Evolutionary conservation across 1,140 invertebrate genomes (phyloP), one percentile per base, ranked within the genome.

Genomic region (Globodera ellingtonae): DNA sequence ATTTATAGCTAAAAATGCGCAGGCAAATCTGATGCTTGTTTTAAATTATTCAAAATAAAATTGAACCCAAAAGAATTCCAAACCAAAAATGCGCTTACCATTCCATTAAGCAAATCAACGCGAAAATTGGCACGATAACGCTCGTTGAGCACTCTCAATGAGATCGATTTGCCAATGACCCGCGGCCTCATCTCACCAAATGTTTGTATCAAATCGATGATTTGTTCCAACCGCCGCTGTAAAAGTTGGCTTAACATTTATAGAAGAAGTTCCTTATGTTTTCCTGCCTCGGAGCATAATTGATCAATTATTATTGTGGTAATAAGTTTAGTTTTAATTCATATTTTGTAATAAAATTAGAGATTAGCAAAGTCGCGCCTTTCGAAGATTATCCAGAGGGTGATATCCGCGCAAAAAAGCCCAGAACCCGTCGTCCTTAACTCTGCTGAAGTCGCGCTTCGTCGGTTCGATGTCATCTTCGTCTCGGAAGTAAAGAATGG

Each of bases 201-300:
- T 70, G 24, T 10, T 70, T 70, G 35, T 15, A 70, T 70, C 67
- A 70, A 44, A 47, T 70, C 67, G 67, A 70, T 70, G 24, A 70
- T 70, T 70, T 70, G 67, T 10, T 47, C 24, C 24, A 70, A 35
- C 18, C 67, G 24, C 24, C 46, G 24, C 67, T 70, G 67, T 21
- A 35, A 35, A 35, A 35, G 35, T 0, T 35, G 35, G 3, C 1
- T 35, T 35, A 35, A 35, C 35, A 35, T 35, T 35, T 35, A 35
- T 0, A 3, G 35, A 0, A 35, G 0, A 35, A 35, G 35, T 35
- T 0, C 35, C 35, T 35, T 35, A 35, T 35, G 24, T 24, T 24
- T 24, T 24, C 24, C 35, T 35, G 35, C 35, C 35, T 35, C 35
- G 35, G 35, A 35, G 35, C 35, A 35, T 2, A 35, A 35, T 35